Conservation (phyloP, 92 coral and sea anemone genomes). For the Pocillopora grandis region DNA sequence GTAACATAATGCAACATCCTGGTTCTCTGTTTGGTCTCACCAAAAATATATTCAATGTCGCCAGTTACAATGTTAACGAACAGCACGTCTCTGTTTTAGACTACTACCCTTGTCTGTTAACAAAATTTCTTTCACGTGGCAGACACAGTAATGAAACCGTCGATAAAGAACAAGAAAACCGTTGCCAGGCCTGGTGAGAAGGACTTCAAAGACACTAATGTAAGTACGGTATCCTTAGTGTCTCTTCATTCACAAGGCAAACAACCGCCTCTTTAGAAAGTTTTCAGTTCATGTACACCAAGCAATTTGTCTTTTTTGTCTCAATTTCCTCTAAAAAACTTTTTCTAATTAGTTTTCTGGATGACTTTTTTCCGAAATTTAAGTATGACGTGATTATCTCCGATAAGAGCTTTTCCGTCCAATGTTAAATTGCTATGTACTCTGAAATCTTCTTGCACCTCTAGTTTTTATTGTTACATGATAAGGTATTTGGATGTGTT, state of each 20-base stretch:
- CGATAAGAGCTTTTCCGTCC: too few relatives aligned
- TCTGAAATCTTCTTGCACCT: too few relatives aligned
- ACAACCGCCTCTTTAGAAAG: neutral
- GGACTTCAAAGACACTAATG: constrained; percentile 76
- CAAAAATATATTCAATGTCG: too few relatives aligned
- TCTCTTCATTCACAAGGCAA: neutral
- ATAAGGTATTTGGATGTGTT: neutral
- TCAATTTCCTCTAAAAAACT: too few relatives aligned
- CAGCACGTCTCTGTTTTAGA: too few relatives aligned
- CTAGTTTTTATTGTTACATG: neutral
- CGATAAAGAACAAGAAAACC: constrained; percentile 90
- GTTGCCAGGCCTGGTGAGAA: constrained; percentile 82
- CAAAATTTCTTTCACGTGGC: neutral
- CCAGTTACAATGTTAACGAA: too few relatives aligned
- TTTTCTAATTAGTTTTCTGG: too few relatives aligned
- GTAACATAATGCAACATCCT: too few relatives aligned
- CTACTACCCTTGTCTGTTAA: neutral
- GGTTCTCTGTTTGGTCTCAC: too few relatives aligned
- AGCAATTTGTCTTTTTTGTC: neutral
- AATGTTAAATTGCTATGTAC: too few relatives aligned
- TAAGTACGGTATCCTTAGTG: constrained; percentile 15
- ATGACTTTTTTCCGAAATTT: too few relatives aligned
- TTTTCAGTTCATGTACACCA: neutral
- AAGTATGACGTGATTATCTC: too few relatives aligned
- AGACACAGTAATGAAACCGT: constrained; percentile 93